phyloP scores from a whole-genome alignment of 1,140 invertebrate genomes.

The Heliothis subflexa region DNA sequence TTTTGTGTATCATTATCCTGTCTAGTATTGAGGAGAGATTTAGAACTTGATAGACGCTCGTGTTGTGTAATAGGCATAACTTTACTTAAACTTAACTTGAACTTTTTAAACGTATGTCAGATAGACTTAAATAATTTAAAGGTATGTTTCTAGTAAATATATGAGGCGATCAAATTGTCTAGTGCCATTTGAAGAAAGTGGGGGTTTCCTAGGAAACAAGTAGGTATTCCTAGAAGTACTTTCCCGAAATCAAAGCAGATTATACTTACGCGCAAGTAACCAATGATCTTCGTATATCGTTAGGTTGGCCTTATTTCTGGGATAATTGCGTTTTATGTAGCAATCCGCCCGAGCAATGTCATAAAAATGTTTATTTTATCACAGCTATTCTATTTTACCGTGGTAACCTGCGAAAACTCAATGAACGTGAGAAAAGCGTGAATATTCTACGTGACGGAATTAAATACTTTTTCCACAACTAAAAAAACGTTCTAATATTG shows the following conservation, averaged over 20 bases:
- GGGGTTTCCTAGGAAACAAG: too few species aligned
- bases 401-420: slow-evolving; percentile 60
- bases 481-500: too few species aligned
- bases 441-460: slow-evolving; percentile 27
- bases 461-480: not conserved
- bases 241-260: slow-evolving; percentile 48
- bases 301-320: slow-evolving; percentile 60
- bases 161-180: too few species aligned
- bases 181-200: too few species aligned
- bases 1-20: too few species aligned
- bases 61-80: too few species aligned
- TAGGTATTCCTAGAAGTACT: slow-evolving; percentile 16
- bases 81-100: too few species aligned
- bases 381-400: slow-evolving; percentile 60
- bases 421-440: slow-evolving; percentile 47
- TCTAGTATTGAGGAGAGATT: too few species aligned
- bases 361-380: slow-evolving; percentile 72
- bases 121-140: too few species aligned
- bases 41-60: too few species aligned
- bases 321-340: slow-evolving; percentile 77
- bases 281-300: slow-evolving; percentile 54
- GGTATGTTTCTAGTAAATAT: too few species aligned
- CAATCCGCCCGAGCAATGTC: slow-evolving; percentile 66
- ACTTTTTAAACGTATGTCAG: too few species aligned
- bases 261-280: slow-evolving; percentile 46